A percentile compares a stretch with the other conserved stretches of the same genome.
phyloP scores from a whole-genome alignment of 1,140 invertebrate genomes.

The Brachionus asplanchnoidis region DNA sequence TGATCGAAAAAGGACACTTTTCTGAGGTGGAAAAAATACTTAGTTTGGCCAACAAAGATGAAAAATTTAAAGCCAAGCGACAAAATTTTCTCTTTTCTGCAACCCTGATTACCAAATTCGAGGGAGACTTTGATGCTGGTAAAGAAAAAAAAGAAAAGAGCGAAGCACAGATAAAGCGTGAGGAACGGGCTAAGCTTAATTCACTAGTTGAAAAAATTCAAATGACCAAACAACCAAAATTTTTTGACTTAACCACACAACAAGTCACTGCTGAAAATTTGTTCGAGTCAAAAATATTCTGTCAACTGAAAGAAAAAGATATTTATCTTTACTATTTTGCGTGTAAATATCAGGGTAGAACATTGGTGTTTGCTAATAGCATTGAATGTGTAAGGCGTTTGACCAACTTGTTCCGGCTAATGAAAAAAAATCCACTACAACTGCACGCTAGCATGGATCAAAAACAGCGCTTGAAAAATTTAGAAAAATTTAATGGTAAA shows the following conservation, averaged over 20 bases:
- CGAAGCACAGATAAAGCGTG: not conserved
- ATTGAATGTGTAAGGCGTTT: slow-evolving; percentile 83
- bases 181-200: slow-evolving; percentile 56
- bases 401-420: slow-evolving; percentile 71
- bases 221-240: slow-evolving; percentile 75
- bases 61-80: slow-evolving; percentile 74
- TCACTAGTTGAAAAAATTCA: slow-evolving; percentile 59
- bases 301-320: slow-evolving; percentile 65
- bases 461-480: slow-evolving; percentile 82
- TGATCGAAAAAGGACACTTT: slow-evolving; percentile 94
- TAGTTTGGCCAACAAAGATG: slow-evolving; percentile 65
- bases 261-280: slow-evolving; percentile 72
- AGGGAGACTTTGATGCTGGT: not conserved
- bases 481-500: slow-evolving; percentile 77
- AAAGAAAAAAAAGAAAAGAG: slow-evolving; percentile 18
- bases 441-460: slow-evolving; percentile 93
- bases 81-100: slow-evolving; percentile 98
- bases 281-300: slow-evolving; percentile 72
- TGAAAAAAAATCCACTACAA: slow-evolving; percentile 73
- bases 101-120: slow-evolving; percentile 68
- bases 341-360: slow-evolving; percentile 73
- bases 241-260: slow-evolving; percentile 78
- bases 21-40: slow-evolving; percentile 79
- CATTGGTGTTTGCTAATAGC: slow-evolving; percentile 93
- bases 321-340: slow-evolving; percentile 88